Evolutionary conservation across 1,140 invertebrate species (phyloP), one percentile per base, ranked within the genome.

Genomic region (Hormaphis cornu): DNA sequence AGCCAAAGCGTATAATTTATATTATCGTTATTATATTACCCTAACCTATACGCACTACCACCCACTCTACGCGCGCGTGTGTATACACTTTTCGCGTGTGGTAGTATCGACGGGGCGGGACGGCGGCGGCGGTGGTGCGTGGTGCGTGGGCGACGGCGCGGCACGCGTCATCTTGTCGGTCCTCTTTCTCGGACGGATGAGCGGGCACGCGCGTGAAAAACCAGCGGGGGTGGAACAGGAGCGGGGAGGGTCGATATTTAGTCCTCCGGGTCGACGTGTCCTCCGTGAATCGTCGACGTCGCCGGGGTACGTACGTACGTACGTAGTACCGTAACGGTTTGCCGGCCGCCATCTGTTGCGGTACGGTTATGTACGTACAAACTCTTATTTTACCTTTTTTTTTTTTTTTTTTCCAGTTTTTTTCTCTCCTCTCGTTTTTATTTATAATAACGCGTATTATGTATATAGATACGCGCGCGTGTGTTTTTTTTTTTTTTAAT

Each of bases 321-420:
- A 16, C 28, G 26, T 28, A 24, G 52, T 53, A 33, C 1, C 52
- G 52, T 53, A 53, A 53, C 52, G 52, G 52, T 53, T 53, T 30
- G 26, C 52, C 52, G 52, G 26, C 52, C 52, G 52, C 52, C 52
- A 53, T 53, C 52, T 53, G 52, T 53, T 30, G 52, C 7, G 14
- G 24, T 33, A 33, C 30, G 30, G 30, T 26, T 52, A 28, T 14
- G 1, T 28, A 18, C 16, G 24, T 33, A 18, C 20, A 12, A n/a
- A 30, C 22, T 9, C 3, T 20, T 5, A 4, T 4, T 35, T n/a
- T 22, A 24, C 53, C 30, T 2, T 37, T 56, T 30, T 37, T 56
- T 22, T n/a, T n/a, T n/a, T n/a, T n/a, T n/a, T n/a, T n/a, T n/a
- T n/a, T n/a, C n/a, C n/a, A n/a, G n/a, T n/a, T n/a, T n/a, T n/a